These are phyloP conservation scores for Oscheius sp. DNA, from an alignment of 2,888 invertebrate genomes.

Conservation along the genomic window DNA sequence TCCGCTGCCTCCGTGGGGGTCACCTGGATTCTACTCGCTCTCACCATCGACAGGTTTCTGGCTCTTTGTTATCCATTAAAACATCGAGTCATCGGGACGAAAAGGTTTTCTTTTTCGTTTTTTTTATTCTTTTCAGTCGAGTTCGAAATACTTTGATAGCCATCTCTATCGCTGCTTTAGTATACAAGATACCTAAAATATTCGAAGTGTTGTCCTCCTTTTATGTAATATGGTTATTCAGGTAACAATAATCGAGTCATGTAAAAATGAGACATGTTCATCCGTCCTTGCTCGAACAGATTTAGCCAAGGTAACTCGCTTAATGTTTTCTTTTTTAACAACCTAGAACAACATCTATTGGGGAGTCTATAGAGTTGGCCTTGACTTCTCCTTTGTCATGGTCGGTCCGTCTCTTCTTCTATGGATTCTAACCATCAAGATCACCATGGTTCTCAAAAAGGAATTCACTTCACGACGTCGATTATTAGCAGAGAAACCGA, in stretches of 20 bases:
- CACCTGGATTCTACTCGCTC: background rate
- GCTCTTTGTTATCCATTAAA: slow-evolving; percentile 10
- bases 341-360: slow-evolving; percentile 2
- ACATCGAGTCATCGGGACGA: background rate
- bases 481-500: background rate
- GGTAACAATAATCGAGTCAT: background rate
- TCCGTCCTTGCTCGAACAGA: background rate
- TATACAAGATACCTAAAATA: background rate
- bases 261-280: background rate
- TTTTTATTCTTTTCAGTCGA: background rate
- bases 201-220: background rate
- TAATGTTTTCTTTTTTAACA: background rate
- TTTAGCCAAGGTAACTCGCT: background rate
- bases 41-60: slow-evolving; percentile 1
- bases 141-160: background rate
- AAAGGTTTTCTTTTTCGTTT: background rate
- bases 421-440: background rate
- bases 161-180: background rate
- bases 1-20: background rate
- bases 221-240: background rate
- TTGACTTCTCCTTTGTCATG: background rate
- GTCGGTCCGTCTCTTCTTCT: background rate
- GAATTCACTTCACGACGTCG: background rate
- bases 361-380: background rate
- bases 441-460: background rate